Evolutionary conservation across 2,113 vertebrate species (phyloP), one percentile per base, ranked within the genome.

Genomic region (Clarias magur): DNA sequence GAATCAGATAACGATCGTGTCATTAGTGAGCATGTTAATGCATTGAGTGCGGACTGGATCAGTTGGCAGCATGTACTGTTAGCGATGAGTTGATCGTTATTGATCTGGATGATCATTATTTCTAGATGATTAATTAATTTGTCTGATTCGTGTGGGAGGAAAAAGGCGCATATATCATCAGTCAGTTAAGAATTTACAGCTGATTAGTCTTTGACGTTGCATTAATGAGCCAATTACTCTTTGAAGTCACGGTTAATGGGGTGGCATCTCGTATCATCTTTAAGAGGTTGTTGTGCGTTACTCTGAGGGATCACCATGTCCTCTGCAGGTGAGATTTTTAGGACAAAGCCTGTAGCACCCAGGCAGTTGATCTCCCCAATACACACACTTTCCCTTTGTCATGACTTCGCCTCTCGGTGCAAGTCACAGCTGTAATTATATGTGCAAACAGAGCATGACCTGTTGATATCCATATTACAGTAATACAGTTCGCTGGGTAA

Each of bases 401-500:
- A 89, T 90, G 78, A 65, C 82, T 88, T 80, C 63, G 84, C 84
- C 82, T 53, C 78, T 73, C 81, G 83, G 84, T 19, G 60, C 72
- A 76, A 48, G 34, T 38, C 70, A 59, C 80, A 80, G 82, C 84
- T 73, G 84, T 89, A 90, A 85, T 89, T 88, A 84, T 84, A 87
- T 88, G 87, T 87, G 87, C 88, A 91, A 91, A 91, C 89, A 88
- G 83, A 86, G 56, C 80, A 67, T 76, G 86, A 91, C 91, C 90
- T 90, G 86, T 91, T 89, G 86, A 89, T 86, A 84, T 86, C 87
- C 79, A 84, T 72, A 85, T 89, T 83, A 87, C 85, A 82, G 85
- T 90, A 84, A 86, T 83, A 83, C 88, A 88, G 86, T 91, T 91
- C 89, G 86, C 68, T 80, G 89, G 87, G 88, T 90, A 92, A 91